These are phyloP conservation scores for Drosophila funebris DNA, from an alignment of 1,140 invertebrate genomes.

Conservation along the genomic window DNA sequence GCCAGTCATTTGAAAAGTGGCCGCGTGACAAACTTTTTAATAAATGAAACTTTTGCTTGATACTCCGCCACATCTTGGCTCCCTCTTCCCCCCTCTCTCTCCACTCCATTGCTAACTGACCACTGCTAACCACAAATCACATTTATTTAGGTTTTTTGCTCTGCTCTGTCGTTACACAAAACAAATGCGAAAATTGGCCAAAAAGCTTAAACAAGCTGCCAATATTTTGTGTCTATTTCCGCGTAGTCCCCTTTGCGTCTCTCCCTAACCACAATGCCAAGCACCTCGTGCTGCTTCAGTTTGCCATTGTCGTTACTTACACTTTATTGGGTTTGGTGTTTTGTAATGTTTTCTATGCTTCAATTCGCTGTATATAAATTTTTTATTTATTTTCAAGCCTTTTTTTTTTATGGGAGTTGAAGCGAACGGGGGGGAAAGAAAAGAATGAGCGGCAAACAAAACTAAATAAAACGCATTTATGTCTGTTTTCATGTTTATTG, in stretches of 20 bases:
- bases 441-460: constrained; percentile 11
- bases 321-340: constrained; percentile 76
- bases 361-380: constrained; percentile 15
- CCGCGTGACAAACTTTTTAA: constrained; percentile 80
- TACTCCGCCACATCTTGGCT: background rate
- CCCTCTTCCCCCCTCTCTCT: constrained; percentile 3
- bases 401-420: constrained; percentile 28
- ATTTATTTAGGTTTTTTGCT: constrained; percentile 42
- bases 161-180: constrained; percentile 20
- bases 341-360: constrained; percentile 45
- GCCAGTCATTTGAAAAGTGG: constrained; percentile 77
- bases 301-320: constrained; percentile 72
- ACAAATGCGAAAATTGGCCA: constrained; percentile 74
- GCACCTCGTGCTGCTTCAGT: constrained; percentile 24
- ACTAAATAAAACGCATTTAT: constrained; percentile 69
- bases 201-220: constrained; percentile 82
- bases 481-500: constrained; percentile 80
- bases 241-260: constrained; percentile 5
- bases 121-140: constrained; percentile 63
- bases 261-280: background rate
- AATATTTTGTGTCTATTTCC: constrained; percentile 80
- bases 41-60: constrained; percentile 74
- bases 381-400: constrained; percentile 63
- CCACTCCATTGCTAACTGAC: constrained; percentile 32
- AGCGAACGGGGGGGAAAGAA: background rate